Percentiles rank a stretch among this genome's conserved stretches.
These are phyloP conservation scores for Diaperis boleti DNA, from an alignment of 2,888 invertebrate genomes.

Conservation along the genomic window DNA sequence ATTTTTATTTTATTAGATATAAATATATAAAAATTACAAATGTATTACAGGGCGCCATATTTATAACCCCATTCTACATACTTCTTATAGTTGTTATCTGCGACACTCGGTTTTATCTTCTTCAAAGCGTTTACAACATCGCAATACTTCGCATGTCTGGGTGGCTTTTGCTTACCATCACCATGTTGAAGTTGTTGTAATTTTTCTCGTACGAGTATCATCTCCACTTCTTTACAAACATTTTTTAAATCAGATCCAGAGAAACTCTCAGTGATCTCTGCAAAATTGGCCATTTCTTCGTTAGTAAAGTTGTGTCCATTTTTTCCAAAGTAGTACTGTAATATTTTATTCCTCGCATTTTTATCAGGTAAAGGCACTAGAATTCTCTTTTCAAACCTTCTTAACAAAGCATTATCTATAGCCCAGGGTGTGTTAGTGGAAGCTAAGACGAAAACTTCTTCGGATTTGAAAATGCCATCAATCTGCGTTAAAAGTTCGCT, in stretches of 20 bases:
- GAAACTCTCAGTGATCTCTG: slow-evolving; percentile 77
- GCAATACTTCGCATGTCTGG: slow-evolving; percentile 55
- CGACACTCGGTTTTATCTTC: slow-evolving; percentile 72
- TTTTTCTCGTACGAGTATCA: slow-evolving; percentile 78
- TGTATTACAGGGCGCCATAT: slow-evolving; percentile 67
- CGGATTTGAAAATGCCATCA: slow-evolving; percentile 78
- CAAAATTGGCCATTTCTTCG: slow-evolving; percentile 67
- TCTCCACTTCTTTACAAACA: slow-evolving; percentile 90
- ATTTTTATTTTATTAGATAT: not conserved
- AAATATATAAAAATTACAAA: not conserved
- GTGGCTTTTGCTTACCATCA: slow-evolving; percentile 38
- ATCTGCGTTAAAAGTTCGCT: slow-evolving; percentile 89
- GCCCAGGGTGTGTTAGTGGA: slow-evolving; percentile 96
- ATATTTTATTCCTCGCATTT: slow-evolving; percentile 76
- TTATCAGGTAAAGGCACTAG: slow-evolving; percentile 81
- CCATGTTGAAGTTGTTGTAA: slow-evolving; percentile 46
- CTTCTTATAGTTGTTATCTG: slow-evolving; percentile 67
- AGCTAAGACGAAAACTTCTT: slow-evolving; percentile 83
- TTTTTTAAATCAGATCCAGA: slow-evolving; percentile 91
- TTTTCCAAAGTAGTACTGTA: slow-evolving; percentile 72
- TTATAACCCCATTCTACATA: slow-evolving; percentile 76
- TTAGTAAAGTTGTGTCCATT: slow-evolving; percentile 40
- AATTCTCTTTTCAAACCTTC: slow-evolving; percentile 90
- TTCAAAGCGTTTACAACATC: slow-evolving; percentile 69
- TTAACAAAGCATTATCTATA: slow-evolving; percentile 87